Conservation (phyloP, 2,888 invertebrate species). For the Lissonota sp. region DNA sequence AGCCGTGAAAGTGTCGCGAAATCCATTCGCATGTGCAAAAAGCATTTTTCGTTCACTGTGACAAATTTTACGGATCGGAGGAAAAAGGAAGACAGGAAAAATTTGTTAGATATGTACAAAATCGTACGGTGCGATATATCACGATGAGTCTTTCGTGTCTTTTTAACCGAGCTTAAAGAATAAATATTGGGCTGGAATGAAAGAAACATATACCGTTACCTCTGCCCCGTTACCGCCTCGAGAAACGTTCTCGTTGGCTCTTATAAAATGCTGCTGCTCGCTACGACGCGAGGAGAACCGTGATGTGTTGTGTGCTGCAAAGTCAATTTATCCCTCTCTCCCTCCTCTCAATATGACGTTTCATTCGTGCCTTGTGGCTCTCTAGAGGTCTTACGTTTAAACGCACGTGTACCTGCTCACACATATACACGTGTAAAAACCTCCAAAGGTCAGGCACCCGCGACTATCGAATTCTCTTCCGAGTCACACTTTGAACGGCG, state of each 20-base stretch:
- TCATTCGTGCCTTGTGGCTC: slow-evolving; percentile 45
- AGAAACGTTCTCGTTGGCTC: slow-evolving; percentile 67
- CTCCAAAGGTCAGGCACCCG: slow-evolving; percentile 45
- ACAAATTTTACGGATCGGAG: slow-evolving; percentile 5
- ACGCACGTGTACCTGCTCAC: background rate
- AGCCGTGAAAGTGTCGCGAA: slow-evolving; percentile 80
- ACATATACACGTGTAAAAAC: slow-evolving; percentile 5
- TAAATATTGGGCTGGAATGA: slow-evolving; percentile 82
- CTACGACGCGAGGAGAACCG: slow-evolving; percentile 20
- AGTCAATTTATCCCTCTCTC: slow-evolving; percentile 29
- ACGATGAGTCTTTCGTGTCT: slow-evolving; percentile 67
- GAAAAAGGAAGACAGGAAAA: background rate
- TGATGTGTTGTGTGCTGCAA: slow-evolving; percentile 6
- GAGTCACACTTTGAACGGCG: too few relatives aligned
- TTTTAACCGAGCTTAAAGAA: slow-evolving; percentile 76
- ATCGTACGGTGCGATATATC: slow-evolving; percentile 7
- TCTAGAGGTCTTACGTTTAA: slow-evolving; percentile 22
- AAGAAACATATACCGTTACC: slow-evolving; percentile 79
- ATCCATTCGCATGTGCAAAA: slow-evolving; percentile 62
- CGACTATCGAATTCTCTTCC: background rate
- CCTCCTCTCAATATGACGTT: slow-evolving; percentile 41
- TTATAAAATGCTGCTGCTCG: background rate
- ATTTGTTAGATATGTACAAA: background rate
- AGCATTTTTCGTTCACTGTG: slow-evolving; percentile 6
- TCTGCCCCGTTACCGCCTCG: slow-evolving; percentile 83